Percentiles rank a stretch among this genome's conserved stretches.
phyloP scores from a whole-genome alignment of 2,113 vertebrate genomes.

The Smithornis capensis region DNA sequence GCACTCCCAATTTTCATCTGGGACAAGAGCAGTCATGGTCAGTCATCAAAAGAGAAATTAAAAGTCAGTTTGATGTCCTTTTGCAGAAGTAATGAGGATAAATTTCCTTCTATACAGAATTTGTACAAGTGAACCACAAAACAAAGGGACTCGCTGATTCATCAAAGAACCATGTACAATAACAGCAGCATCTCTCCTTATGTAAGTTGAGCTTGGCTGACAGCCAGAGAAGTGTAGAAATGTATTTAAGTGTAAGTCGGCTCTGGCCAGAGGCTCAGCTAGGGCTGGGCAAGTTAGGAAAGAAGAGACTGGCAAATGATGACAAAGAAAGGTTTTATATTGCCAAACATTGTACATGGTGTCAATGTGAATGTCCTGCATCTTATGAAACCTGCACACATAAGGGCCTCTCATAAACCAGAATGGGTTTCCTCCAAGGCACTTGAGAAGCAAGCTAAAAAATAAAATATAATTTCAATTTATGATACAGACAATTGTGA shows the following conservation, averaged over 20 bases:
- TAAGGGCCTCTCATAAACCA: neutral
- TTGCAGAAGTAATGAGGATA: neutral
- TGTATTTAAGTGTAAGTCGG: neutral
- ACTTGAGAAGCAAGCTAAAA: neutral
- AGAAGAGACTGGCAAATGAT: neutral
- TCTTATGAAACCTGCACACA: neutral
- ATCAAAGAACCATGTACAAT: neutral
- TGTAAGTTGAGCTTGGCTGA: neutral
- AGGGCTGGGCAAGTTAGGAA: neutral
- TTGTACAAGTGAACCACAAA: neutral
- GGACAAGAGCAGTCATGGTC: neutral
- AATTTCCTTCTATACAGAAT: neutral
- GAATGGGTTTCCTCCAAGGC: neutral
- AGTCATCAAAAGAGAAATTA: neutral
- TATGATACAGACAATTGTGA: neutral
- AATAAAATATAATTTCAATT: neutral
- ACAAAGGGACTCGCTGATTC: neutral
- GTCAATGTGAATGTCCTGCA: neutral
- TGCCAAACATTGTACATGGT: neutral
- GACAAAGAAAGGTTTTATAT: neutral
- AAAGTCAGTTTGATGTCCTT: neutral
- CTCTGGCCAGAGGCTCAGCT: neutral
- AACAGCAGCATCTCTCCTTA: neutral
- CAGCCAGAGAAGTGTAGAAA: neutral
- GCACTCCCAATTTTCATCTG: neutral